phyloP scores from a whole-genome alignment of 2,113 vertebrate genomes.

The Macrotis lagotis region DNA sequence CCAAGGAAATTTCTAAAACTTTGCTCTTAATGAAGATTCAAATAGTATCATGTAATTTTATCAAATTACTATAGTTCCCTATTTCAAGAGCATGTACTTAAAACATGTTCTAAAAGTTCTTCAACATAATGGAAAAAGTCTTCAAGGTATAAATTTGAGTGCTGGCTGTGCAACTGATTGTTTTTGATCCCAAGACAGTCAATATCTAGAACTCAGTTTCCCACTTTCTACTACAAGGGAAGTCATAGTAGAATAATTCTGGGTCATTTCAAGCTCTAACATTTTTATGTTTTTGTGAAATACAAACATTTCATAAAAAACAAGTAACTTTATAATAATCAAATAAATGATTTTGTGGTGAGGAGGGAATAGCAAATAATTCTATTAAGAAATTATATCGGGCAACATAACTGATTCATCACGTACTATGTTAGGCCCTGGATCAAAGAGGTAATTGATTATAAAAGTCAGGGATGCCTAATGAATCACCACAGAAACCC shows the following conservation, averaged over 20 bases:
- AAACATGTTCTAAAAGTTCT: neutral
- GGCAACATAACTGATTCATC: neutral
- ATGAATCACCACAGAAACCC: neutral
- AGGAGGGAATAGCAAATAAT: neutral
- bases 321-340: neutral
- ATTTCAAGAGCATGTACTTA: neutral
- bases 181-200: neutral
- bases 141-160: neutral
- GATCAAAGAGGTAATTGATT: neutral
- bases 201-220: neutral
- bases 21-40: slow-evolving; percentile 4
- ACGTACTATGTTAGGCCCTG: neutral
- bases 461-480: neutral
- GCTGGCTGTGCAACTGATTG: neutral
- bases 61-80: neutral
- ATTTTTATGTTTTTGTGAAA: neutral
- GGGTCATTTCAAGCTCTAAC: neutral
- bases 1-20: neutral
- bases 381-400: slow-evolving; percentile 9
- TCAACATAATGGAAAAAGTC: neutral
- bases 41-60: slow-evolving; percentile 22
- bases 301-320: slow-evolving; percentile 24
- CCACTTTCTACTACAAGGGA: neutral
- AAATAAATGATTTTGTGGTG: neutral
- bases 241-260: neutral